phyloP scores from a whole-genome alignment of 2,113 vertebrate species.

The cattle (Bos taurus) region DNA sequence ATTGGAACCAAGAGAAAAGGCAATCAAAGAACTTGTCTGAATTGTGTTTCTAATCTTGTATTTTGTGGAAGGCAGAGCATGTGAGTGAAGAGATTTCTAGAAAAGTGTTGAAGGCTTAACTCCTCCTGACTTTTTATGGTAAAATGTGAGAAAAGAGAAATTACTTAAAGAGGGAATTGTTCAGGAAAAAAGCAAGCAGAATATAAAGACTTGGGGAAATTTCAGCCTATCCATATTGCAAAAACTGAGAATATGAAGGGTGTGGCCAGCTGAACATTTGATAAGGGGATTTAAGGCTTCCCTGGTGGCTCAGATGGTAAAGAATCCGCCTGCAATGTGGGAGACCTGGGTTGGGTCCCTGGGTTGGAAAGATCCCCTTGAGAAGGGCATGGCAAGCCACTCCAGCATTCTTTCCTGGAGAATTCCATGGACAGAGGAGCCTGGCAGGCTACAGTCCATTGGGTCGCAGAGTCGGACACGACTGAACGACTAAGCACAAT shows the following conservation, averaged over 20 bases:
- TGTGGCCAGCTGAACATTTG: not conserved
- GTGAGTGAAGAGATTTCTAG: not conserved
- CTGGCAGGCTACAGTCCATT: not conserved
- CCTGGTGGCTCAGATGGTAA: not conserved
- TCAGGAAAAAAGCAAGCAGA: not conserved
- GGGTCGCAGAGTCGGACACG: rapidly evolving
- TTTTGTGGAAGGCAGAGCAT: not conserved
- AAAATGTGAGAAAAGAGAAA: not conserved
- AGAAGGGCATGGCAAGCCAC: not conserved
- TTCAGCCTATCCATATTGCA: not conserved
- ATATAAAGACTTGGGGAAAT: not conserved
- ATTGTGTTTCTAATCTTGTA: not conserved
- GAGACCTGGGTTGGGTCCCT: not conserved
- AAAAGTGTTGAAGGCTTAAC: not conserved
- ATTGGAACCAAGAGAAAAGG: not conserved
- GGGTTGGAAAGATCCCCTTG: not conserved
- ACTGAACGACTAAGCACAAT: not conserved
- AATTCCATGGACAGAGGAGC: not conserved
- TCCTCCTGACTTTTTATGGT: not conserved
- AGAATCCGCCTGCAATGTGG: rapidly evolving
- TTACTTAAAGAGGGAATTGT: not conserved
- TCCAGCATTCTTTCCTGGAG: not conserved
- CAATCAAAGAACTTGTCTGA: not conserved
- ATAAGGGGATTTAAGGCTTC: not conserved
- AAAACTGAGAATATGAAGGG: not conserved